Conservation (phyloP, 1,140 invertebrate species). For the Aphaenogaster ashmeadi region DNA sequence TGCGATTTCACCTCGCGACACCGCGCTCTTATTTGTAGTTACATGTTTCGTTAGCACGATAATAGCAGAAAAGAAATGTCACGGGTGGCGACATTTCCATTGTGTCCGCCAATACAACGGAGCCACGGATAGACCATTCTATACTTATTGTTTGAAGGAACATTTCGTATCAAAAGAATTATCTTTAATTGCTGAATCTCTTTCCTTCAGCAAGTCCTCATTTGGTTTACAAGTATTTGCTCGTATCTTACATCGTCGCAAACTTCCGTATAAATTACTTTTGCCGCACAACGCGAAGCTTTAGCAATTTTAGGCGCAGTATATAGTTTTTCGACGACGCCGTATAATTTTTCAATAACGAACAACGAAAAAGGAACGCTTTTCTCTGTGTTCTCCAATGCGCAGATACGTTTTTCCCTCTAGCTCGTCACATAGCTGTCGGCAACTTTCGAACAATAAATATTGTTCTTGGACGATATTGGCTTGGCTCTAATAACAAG, state of each 20-base stretch:
- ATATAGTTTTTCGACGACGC: slow-evolving; percentile 3
- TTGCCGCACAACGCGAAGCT: neutral
- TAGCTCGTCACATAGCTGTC: slow-evolving; percentile 15
- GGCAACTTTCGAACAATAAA: slow-evolving; percentile 66
- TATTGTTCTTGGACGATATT: slow-evolving; percentile 64
- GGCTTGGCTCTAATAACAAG: slow-evolving; percentile 55
- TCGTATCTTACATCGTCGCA: neutral
- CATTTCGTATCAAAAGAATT: slow-evolving; percentile 21
- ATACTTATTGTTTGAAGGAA: neutral
- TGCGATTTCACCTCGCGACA: neutral
- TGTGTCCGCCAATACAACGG: slow-evolving; percentile 5
- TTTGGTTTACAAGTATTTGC: neutral
- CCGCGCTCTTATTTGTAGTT: slow-evolving; percentile 18
- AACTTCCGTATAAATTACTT: neutral
- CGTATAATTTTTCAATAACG: slow-evolving; percentile 28
- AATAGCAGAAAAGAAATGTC: slow-evolving; percentile 49
- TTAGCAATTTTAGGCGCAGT: neutral
- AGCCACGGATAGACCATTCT: neutral
- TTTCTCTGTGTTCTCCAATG: no score
- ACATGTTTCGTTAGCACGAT: slow-evolving; percentile 22
- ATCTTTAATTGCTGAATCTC: slow-evolving; percentile 16
- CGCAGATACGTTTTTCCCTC: slow-evolving; percentile 47
- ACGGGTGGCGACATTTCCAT: slow-evolving; percentile 27
- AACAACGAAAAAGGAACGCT: neutral
- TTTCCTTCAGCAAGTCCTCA: neutral